Base-by-base conservation (phyloP, 2,113 vertebrate species). In the Thryonomys swinderianus region DNA sequence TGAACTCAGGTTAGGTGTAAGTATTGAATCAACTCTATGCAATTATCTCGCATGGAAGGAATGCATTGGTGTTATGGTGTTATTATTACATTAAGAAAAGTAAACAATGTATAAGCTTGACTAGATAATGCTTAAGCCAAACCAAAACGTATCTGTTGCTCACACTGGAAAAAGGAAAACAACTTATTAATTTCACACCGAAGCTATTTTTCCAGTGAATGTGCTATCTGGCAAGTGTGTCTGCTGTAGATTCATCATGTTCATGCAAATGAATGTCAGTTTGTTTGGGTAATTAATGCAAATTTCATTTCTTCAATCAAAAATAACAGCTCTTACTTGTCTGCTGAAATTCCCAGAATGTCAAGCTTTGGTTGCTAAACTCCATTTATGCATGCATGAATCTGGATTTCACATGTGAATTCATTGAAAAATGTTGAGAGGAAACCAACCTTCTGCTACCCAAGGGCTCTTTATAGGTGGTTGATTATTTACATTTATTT, bases 41-140 rank as follows among this genome's bases (percentile, higher is more conserved):
- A 98, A 98, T 98, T 98, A 98, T 98, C 98, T 98, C 97, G 98
- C 82, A 21, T 85, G 98, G 98, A 98, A 98, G 97, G 98, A 98
- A 98, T 98, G 98, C 90, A 95, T 67, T 80, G 62, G 91, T 96
- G 90, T 0, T 11, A 61, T 71, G n/a, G 96, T 98, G 93, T 96
- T 98, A 97, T 98, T 97, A 97, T 96, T 96, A 96, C 88, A 96
- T 93, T 95, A 92, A 96, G 96, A 97, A 98, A 98, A 98, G 97
- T 96, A 98, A 98, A 98, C 96, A 96, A 59, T 90, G 82, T 85
- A 96, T 97, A 97, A 98, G 92, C 95, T 98, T 91, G 96, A 95
- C 98, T 97, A 98, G 98, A 98, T 97, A 98, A 98, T 86, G 91
- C 96, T 95, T 97, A 96, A 98, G 96, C 90, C 92, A 97, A 98